A percentile compares a stretch with the other conserved stretches of the same genome.
These are phyloP conservation scores for Trissolcus basalis DNA, from an alignment of 1,140 invertebrate species.

Conservation along the genomic window DNA sequence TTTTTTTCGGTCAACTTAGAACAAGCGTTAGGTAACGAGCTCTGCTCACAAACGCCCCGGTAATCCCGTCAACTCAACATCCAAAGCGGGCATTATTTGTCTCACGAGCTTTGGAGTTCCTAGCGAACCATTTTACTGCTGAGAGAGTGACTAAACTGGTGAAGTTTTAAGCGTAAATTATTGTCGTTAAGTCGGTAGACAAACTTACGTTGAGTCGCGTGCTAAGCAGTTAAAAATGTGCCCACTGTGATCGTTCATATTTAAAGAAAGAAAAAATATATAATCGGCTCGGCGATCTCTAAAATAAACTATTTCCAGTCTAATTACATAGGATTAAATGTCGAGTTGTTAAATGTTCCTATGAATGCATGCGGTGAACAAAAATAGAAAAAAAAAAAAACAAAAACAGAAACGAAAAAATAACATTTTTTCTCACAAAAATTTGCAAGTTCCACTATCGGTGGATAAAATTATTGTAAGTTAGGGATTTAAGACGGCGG, in stretches of 20 bases:
- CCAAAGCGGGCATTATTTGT: constrained; percentile 27
- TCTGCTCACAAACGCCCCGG: constrained; percentile 50
- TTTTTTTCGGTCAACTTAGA: constrained; percentile 62
- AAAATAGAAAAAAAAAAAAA: constrained; percentile 3
- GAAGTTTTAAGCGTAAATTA: constrained; percentile 73
- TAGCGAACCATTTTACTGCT: constrained; percentile 72
- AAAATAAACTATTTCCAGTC: constrained; percentile 5
- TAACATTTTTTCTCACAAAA: constrained; percentile 2
- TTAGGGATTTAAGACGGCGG: constrained; percentile 26
- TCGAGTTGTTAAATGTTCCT: constrained; percentile 58
- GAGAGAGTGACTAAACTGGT: constrained; percentile 72
- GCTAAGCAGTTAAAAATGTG: constrained; percentile 60
- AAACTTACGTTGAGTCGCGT: constrained; percentile 43
- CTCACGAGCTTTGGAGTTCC: constrained; percentile 61
- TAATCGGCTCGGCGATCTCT: constrained; percentile 19
- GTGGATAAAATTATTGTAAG: constrained; percentile 6
- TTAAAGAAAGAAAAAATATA: constrained; percentile 5
- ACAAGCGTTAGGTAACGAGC: constrained; percentile 66
- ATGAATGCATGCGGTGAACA: constrained; percentile 51
- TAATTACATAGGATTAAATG: constrained; percentile 48
- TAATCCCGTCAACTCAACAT: constrained; percentile 2
- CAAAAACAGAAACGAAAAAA: constrained; percentile 2
- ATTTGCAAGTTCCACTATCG: too few relatives aligned
- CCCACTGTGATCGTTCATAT: constrained; percentile 49
- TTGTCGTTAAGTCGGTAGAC: constrained; percentile 58